Conservation (phyloP, 1,140 invertebrate species). For the Oppia nitens region DNA sequence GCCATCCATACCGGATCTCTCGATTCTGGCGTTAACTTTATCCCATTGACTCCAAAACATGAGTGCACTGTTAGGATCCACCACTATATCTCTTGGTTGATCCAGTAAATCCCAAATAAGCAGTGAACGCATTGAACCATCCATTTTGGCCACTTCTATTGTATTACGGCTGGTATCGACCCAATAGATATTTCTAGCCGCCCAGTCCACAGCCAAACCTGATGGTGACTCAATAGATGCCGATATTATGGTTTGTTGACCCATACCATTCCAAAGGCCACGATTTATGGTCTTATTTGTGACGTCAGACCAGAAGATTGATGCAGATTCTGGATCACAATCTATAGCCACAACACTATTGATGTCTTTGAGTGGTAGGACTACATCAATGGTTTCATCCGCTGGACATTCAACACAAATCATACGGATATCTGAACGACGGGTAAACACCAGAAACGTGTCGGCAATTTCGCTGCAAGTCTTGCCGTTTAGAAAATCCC, state of each 20-base stretch:
- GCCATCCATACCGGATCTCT: constrained; percentile 71
- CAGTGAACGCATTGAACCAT: constrained; percentile 67
- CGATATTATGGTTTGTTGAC: constrained; percentile 35
- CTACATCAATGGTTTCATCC: constrained; percentile 63
- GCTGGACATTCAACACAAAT: constrained; percentile 13
- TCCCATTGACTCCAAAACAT: constrained; percentile 94
- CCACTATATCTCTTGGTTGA: constrained; percentile 61
- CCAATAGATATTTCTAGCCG: constrained; percentile 72
- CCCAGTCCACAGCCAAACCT: constrained; percentile 72
- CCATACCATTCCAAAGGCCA: constrained; percentile 27
- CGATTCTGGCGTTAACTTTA: constrained; percentile 64
- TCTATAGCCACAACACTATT: constrained; percentile 78
- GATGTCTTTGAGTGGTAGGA: constrained; percentile 57
- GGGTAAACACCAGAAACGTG: constrained; percentile 56
- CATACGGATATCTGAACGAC: constrained; percentile 30
- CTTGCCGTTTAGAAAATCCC: constrained; percentile 37
- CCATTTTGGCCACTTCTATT: constrained; percentile 67
- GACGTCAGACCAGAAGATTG: constrained; percentile 84
- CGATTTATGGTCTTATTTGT: constrained; percentile 33
- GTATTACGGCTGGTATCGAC: constrained; percentile 40
- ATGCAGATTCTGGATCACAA: constrained; percentile 68
- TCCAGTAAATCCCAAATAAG: constrained; percentile 47
- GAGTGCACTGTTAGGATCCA: constrained; percentile 53
- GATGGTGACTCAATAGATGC: constrained; percentile 46
- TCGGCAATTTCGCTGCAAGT: constrained; percentile 53